Evolutionary conservation across 2,888 invertebrate species (phyloP).

Genomic region (Acleris laterana): DNA sequence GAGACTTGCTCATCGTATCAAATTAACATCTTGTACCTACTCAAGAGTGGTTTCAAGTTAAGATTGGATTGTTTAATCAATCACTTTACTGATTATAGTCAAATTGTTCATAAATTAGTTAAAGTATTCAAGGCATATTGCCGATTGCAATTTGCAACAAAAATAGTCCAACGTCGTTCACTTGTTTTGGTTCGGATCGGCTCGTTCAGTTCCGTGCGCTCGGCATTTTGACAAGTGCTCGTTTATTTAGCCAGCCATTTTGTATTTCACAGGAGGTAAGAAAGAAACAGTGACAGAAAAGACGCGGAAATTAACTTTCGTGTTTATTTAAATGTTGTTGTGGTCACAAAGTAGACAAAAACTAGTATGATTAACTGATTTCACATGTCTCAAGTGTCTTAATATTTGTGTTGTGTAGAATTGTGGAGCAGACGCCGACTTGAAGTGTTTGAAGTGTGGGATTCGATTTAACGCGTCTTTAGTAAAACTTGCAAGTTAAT

Average conservation of each 20-base stretch:
- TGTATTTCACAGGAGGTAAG: conserved; percentile 61
- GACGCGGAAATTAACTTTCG: conserved; percentile 62
- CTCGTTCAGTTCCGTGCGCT: conserved; percentile 23
- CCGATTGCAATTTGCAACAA: conserved; percentile 21
- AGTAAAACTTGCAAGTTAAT: conserved; percentile 14
- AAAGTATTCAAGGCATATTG: conserved; percentile 42
- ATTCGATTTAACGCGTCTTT: conserved; percentile 25
- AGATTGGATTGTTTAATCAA: conserved; percentile 35
- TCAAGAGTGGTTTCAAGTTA: conserved; percentile 9
- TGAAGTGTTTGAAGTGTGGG: conserved; percentile 30
- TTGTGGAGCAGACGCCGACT: conserved; percentile 22
- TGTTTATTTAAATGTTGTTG: conserved; percentile 31
- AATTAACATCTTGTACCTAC: background rate
- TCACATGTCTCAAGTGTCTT: background rate
- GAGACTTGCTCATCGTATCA: conserved; percentile 13
- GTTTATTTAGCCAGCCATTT: conserved; percentile 74
- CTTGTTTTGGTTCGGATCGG: conserved; percentile 9
- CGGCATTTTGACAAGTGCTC: conserved; percentile 40
- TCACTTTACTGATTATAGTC: conserved; percentile 50
- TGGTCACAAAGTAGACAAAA: conserved; percentile 20
- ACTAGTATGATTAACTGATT: conserved; percentile 7
- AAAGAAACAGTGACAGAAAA: conserved; percentile 50
- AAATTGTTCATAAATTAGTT: conserved; percentile 58
- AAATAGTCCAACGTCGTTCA: conserved; percentile 13
- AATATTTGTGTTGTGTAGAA: conserved; percentile 17